Evolutionary conservation across 2,888 invertebrate species (phyloP), one percentile per base, ranked within the genome.

Genomic region (Myopa testacea): DNA sequence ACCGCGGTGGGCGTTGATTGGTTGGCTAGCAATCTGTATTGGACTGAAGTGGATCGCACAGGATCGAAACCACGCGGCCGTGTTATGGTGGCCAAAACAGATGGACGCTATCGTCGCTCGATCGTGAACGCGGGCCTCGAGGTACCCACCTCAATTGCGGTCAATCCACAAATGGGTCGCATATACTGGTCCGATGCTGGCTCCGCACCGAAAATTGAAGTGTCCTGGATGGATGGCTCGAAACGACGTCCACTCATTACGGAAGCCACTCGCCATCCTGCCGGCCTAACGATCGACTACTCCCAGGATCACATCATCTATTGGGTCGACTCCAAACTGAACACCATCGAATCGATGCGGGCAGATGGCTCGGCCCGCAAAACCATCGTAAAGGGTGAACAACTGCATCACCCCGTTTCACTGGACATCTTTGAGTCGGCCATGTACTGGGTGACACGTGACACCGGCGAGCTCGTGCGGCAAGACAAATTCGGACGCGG

Each of bases 401-500:
- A 89, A 62, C 85, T 96, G 82, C 93, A 92, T 82, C 96, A 96
- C 88, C 97, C 97, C 0, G 91, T 96, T 76, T 94, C 96, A 0
- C 85, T 99, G 82, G 99, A 99, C 88, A 94, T 99, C 19, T 99
- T 99, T 89, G 98, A 98, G 90, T 96, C 95, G 45, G 93, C 93
- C 79, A 87, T 99, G 82, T 99, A 94, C 90, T 99, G 98, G 98
- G 93, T 96, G n/a, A 96, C 98, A 0, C 92, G 94, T 77, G 95
- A 96, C 84, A 93, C 94, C 0, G 98, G 98, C 1, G 96, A 97
- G 85, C 90, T 99, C 7, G 91, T 96, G 71, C 92, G 93, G 38
- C 97, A 98, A 88, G 98, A 99, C 89, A 99, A 99, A 91, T 99
- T 99, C 90, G 99, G 99, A 0, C 91, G 98, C 72, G 98, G 98